A percentile compares a stretch with the other conserved stretches of the same genome.
phyloP scores from a whole-genome alignment of 2,888 invertebrate species.

The Xanthia icteritia region DNA sequence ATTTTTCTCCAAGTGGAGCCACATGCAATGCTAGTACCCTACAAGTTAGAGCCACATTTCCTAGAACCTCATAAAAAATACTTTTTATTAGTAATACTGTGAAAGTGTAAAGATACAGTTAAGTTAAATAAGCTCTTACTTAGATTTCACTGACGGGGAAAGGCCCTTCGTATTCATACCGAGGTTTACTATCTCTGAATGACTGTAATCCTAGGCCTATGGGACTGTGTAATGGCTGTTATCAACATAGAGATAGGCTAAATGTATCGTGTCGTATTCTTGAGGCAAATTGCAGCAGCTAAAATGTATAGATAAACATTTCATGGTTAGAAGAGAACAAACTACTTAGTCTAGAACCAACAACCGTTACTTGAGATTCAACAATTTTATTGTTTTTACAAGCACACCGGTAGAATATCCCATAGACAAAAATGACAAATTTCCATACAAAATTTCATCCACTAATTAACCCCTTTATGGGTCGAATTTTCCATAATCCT shows the following conservation, averaged over 20 bases:
- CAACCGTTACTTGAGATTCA: background rate
- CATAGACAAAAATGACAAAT: too few relatives aligned
- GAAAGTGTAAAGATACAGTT: slow-evolving; percentile 30
- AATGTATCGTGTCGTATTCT: slow-evolving; percentile 13
- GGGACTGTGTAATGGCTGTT: background rate
- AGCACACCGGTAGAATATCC: too few relatives aligned
- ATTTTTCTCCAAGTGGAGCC: background rate
- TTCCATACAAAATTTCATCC: background rate
- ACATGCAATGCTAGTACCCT: background rate
- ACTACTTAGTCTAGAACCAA: background rate
- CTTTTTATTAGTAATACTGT: slow-evolving; percentile 10
- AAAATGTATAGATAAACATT: background rate
- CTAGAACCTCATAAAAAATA: slow-evolving; percentile 15
- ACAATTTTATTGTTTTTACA: background rate
- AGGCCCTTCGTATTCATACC: background rate
- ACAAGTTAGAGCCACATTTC: background rate
- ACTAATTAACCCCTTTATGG: background rate
- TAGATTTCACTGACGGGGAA: slow-evolving; percentile 25
- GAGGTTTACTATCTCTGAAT: slow-evolving; percentile 12
- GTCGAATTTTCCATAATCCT: too few relatives aligned
- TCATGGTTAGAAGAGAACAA: background rate
- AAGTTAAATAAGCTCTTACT: slow-evolving; percentile 23
- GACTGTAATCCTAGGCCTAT: slow-evolving; percentile 15
- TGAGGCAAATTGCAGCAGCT: background rate
- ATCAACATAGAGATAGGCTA: slow-evolving; percentile 13